Percentiles rank a stretch among this genome's conserved stretches.
Evolutionary conservation across 2,113 vertebrate species (phyloP).

Genomic region (Sinosuthora webbiana): DNA sequence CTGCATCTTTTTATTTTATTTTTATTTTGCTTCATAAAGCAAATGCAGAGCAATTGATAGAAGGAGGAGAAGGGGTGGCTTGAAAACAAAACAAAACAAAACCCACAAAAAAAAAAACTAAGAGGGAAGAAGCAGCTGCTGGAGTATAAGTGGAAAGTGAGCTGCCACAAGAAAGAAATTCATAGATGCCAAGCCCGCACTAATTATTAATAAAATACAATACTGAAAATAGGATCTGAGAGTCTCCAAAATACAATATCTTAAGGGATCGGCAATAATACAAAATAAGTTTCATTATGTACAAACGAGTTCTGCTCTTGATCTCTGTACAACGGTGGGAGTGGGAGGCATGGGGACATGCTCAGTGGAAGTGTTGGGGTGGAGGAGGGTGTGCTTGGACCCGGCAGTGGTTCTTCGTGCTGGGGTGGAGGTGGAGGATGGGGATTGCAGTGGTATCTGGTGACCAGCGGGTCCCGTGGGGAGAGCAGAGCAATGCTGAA

Average conservation of each 20-base stretch:
- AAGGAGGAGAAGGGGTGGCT: conserved; percentile 22
- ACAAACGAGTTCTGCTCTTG: conserved; percentile 83
- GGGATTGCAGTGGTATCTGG: conserved; percentile 41
- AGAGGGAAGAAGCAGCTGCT: conserved; percentile 47
- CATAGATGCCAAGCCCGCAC: conserved; percentile 75
- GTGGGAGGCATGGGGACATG: conserved; percentile 35
- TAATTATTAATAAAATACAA: conserved; percentile 82
- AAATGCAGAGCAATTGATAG: conserved; percentile 70
- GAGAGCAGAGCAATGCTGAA: neutral
- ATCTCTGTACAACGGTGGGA: conserved; percentile 77
- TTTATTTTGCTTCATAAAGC: conserved; percentile 83
- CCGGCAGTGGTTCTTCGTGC: conserved; percentile 61
- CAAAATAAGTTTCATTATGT: conserved; percentile 85
- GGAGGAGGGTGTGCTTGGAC: conserved; percentile 13
- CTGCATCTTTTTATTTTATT: conserved; percentile 83
- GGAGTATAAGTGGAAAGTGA: conserved; percentile 48
- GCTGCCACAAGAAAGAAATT: conserved; percentile 38
- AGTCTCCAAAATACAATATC: conserved; percentile 83
- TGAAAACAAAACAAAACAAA: conserved; percentile 16
- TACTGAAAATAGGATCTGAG: conserved; percentile 74
- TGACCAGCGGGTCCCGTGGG: neutral
- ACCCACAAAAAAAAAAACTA: neutral
- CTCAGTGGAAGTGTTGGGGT: neutral
- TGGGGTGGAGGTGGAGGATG: neutral
- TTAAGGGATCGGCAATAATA: conserved; percentile 80